Evolutionary conservation across 2,113 vertebrate genomes (phyloP), one percentile per base, ranked within the genome.

Genomic region (Stegastes partitus): DNA sequence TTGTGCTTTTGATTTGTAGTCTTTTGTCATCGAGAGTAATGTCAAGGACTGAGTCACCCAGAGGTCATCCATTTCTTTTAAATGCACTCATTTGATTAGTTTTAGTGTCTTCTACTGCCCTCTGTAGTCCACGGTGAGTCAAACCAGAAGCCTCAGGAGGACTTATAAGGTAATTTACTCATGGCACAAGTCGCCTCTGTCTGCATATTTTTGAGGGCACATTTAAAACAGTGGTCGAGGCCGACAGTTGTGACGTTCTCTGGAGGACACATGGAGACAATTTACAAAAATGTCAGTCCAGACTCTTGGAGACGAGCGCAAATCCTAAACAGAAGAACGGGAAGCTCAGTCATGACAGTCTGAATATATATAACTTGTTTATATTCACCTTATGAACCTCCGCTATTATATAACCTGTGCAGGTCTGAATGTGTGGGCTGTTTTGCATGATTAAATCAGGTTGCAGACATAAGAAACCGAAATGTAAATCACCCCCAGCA

Each of bases 201-300:
- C n/a, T 45, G 65, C 55, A 68, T 1, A 53, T 75, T 68, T 79
- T 21, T 59, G 7, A 65, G 47, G 62, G 28, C 9, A 69, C 68
- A 68, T 65, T 75, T 28, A 64, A 82, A 79, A 47, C 45, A 6
- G 44, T 11, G 6, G 21, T 37, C 5, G 11, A 49, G 12, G 19
- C 34, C 59, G 65, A 56, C 25, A 39, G 22, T 65, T 42, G 37
- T 58, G 37, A 56, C 25, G 0, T 56, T 72, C 54, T 45, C 12
- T 28, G 5, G 44, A 75, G 25, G 22, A 87, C 83, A 89, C 21
- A 23, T 84, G 87, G 50, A 70, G 68, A 74, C 26, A 18, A 74
- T 85, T 84, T 82, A 3, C 42, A 72, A 18, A 59, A 66, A 57
- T 45, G 31, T 49, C 28, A 68, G 15, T 28, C 2, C 2, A 28